These are phyloP conservation scores for Ptilorrhoa leucosticta DNA, from an alignment of 2,113 vertebrate genomes.

Conservation along the genomic window DNA sequence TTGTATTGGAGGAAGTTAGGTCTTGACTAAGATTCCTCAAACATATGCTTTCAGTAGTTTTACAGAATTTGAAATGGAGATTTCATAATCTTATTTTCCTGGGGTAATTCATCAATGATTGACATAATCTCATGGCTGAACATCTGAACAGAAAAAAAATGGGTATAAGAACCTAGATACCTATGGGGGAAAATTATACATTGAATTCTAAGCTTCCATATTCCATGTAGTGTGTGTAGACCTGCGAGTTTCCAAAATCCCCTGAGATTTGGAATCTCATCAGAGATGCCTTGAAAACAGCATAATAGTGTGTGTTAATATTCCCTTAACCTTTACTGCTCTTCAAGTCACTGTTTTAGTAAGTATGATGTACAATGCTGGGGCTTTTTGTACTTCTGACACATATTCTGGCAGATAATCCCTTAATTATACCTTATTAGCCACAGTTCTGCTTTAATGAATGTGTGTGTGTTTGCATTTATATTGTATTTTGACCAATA, in stretches of 20 bases:
- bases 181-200: slow-evolving; percentile 15
- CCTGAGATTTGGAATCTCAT: too few species aligned
- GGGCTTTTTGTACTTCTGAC: not conserved
- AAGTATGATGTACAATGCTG: not conserved
- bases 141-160: slow-evolving; percentile 10
- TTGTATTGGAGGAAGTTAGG: not conserved
- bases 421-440: not conserved
- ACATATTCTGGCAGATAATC: not conserved
- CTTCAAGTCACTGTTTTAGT: not conserved
- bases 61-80: slow-evolving; percentile 29
- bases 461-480: not conserved
- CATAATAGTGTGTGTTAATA: slow-evolving; percentile 3
- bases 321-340: slow-evolving; percentile 11
- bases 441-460: not conserved
- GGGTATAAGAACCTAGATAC: not conserved
- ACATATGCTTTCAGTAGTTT: slow-evolving; percentile 24
- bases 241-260: slow-evolving; percentile 1
- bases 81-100: slow-evolving; percentile 43
- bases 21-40: slow-evolving; percentile 1
- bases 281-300: not conserved
- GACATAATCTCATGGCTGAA: not conserved
- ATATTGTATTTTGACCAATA: not conserved
- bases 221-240: not conserved
- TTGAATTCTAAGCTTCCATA: not conserved
- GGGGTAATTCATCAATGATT: slow-evolving; percentile 31